Conservation (phyloP, 2,888 invertebrate genomes). For the Eristalis pertinax region DNA sequence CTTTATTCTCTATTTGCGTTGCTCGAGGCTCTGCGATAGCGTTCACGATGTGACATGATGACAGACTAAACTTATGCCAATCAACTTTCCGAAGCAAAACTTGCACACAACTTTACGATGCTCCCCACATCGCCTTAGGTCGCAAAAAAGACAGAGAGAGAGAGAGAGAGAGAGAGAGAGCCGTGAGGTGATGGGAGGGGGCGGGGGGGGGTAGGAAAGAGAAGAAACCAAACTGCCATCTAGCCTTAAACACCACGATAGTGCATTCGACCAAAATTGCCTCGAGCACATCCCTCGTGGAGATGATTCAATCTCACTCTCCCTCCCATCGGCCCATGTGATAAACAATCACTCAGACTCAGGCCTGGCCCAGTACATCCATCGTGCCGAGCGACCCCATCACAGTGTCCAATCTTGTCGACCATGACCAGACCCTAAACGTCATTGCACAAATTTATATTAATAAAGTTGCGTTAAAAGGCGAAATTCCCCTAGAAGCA, state of each 20-base stretch:
- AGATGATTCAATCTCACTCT: neutral
- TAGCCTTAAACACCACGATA: neutral
- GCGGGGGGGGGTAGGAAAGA: too few relatives aligned
- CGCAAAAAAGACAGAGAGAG: neutral
- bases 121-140: neutral
- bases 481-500: slow-evolving; percentile 30
- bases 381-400: neutral
- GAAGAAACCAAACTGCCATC: neutral
- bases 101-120: neutral
- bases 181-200: too few relatives aligned
- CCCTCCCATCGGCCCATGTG: neutral
- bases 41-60: neutral
- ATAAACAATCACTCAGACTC: neutral
- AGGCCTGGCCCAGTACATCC: neutral
- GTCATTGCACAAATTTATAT: slow-evolving; percentile 29
- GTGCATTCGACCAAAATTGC: neutral
- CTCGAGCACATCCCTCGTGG: too few relatives aligned
- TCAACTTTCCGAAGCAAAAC: neutral
- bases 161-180: too few relatives aligned
- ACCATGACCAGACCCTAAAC: slow-evolving; percentile 2
- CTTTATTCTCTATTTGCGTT: neutral
- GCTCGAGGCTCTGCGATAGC: neutral
- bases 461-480: slow-evolving; percentile 36
- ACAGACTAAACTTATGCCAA: neutral
- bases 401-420: neutral